These are phyloP conservation scores for Danionella dracula DNA, from an alignment of 2,797 vertebrate species.

Conservation along the genomic window DNA sequence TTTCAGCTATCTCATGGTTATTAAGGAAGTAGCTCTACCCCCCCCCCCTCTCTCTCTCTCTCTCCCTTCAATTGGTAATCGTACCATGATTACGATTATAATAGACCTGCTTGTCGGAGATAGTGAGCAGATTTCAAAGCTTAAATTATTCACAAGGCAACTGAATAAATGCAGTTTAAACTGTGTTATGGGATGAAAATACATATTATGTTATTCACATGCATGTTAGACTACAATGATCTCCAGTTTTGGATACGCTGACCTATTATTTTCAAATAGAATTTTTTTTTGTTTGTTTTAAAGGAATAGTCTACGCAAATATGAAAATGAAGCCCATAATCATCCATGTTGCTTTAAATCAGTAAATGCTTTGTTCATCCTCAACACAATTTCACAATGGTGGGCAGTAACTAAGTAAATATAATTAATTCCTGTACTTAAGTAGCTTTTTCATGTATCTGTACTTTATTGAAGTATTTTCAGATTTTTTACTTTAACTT, in stretches of 20 bases:
- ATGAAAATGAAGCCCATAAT: no score
- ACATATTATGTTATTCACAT: constrained; percentile 45
- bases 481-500: no score
- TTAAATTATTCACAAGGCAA: constrained; percentile 63
- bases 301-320: no score
- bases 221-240: constrained; percentile 44
- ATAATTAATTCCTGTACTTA: no score
- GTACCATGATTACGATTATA: constrained; percentile 66
- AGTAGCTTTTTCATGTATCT: no score
- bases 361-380: no score
- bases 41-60: constrained; percentile 2
- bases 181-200: constrained; percentile 55
- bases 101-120: constrained; percentile 59
- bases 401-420: no score
- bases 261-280: constrained; percentile 50
- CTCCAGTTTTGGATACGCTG: constrained; percentile 43
- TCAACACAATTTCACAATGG: no score
- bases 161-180: constrained; percentile 61
- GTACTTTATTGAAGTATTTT: no score
- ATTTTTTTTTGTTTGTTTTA: no score
- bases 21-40: constrained; percentile 22
- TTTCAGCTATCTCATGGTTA: constrained; percentile 44
- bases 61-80: constrained; percentile 58
- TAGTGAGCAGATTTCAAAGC: constrained; percentile 58
- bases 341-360: no score